These are phyloP conservation scores for Anthopleura sola DNA, from an alignment of 64 coral and sea anemone species.

Conservation along the genomic window DNA sequence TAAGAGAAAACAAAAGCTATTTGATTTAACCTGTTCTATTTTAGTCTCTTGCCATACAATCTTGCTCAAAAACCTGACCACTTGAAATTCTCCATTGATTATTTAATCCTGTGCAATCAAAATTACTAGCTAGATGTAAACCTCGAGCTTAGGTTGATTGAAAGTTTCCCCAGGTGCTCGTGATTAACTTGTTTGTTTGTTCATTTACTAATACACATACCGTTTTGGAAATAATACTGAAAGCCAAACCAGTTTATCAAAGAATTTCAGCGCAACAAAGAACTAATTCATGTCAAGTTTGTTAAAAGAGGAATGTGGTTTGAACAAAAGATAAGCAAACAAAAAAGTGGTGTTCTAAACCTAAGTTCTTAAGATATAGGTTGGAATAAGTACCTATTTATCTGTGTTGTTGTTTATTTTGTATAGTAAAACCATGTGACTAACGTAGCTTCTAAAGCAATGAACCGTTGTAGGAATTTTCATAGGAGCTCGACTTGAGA, in stretches of 20 bases:
- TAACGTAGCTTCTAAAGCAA: no score
- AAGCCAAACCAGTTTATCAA: not conserved
- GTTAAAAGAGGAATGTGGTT: not conserved
- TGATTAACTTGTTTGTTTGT: constrained; percentile 16
- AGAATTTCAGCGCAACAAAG: not conserved
- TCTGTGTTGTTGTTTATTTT: not conserved
- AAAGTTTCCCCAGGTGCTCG: constrained; percentile 13
- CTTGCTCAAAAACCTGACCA: not conserved
- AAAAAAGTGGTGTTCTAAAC: not conserved
- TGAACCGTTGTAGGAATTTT: no score
- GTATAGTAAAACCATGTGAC: no score
- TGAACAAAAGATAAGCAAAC: not conserved
- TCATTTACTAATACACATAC: constrained; percentile 19
- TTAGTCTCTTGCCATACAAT: not conserved
- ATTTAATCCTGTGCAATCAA: not conserved
- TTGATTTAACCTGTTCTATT: not conserved
- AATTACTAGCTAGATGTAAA: not conserved
- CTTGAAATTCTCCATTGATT: not conserved
- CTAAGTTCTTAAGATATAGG: not conserved
- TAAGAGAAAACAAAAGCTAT: not conserved
- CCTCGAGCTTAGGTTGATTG: not conserved
- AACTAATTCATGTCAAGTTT: not conserved
- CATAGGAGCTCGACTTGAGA: no score
- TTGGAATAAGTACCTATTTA: not conserved
- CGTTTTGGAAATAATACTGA: not conserved